Evolutionary conservation across 2,797 vertebrate genomes (phyloP), one percentile per base, ranked within the genome.

Genomic region (Poeciliopsis turneri): DNA sequence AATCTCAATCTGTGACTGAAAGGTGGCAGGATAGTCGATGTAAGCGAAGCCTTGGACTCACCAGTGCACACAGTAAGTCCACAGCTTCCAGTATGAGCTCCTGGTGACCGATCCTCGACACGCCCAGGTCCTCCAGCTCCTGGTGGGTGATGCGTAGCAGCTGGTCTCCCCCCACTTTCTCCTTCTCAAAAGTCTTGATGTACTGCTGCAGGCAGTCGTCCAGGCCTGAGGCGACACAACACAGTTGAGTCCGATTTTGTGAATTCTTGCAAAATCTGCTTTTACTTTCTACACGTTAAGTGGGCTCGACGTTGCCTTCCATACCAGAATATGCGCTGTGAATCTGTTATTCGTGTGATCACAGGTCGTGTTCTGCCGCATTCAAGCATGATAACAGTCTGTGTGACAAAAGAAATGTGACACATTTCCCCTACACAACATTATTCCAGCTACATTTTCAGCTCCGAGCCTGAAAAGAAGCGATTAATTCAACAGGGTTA

Each of bases 201-300:
- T 99, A 99, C 91, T 99, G 98, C 91, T 98, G 98, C 87, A 99
- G 94, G 92, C 97, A 99, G 89, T 99, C 98, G 89, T 99, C 98
- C 90, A 99, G 95, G 85, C 98, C 98, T 99, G 92, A 84, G 80
- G 71, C 81, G 86, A n/a, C 41, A 74, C 28, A 81, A 79, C 75
- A 80, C 81, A 77, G 51, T 43, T 0, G 49, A 3, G 74, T 71
- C 55, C 59, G 68, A 64, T 69, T 79, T 78, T n/a, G 68, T 46
- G 12, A 45, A 78, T 77, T 84, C 72, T 74, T 77, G 77, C 76
- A 25, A 89, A 87, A 74, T 39, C 47, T 76, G 28, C 23, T 78
- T 83, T 87, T 80, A 74, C 72, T 84, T 86, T 71, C 73, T 74
- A 68, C 75, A 20, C 76, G 82, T 59, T 49, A 72, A 78, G 30